Conservation (phyloP, 2,888 invertebrate genomes). For the Bibio marci region DNA sequence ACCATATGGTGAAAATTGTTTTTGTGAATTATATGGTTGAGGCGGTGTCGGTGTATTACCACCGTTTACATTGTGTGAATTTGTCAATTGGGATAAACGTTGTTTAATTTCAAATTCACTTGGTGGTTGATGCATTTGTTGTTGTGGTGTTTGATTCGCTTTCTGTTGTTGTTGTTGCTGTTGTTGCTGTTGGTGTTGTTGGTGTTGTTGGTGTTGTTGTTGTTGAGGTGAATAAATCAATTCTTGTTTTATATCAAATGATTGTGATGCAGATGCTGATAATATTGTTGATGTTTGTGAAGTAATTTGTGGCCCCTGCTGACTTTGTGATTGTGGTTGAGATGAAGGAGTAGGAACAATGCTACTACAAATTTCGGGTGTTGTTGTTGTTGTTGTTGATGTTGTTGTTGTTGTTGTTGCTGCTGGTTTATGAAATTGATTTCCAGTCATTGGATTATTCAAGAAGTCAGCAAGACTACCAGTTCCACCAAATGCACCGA, state of each 20-base stretch:
- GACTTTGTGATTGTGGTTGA: background rate
- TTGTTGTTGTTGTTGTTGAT: background rate
- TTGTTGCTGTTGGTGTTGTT: constrained; percentile 19
- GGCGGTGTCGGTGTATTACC: constrained; percentile 12
- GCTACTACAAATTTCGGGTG: no score
- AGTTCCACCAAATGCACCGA: no score
- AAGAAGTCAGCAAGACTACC: no score
- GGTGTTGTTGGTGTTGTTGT: constrained; percentile 8
- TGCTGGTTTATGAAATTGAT: background rate
- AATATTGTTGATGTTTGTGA: constrained; percentile 20
- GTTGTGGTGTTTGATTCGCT: constrained; percentile 16
- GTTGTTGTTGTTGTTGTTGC: background rate
- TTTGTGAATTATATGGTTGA: constrained; percentile 12
- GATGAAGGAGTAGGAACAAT: no score
- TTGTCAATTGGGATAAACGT: constrained; percentile 7
- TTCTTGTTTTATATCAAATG: constrained; percentile 37
- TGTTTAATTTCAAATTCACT: constrained; percentile 30
- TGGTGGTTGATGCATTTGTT: constrained; percentile 26
- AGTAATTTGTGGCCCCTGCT: background rate
- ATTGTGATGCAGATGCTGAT: constrained; percentile 30
- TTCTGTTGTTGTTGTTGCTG: constrained; percentile 18
- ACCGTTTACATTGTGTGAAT: constrained; percentile 22
- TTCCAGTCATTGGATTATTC: no score
- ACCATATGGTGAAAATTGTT: constrained; percentile 49
- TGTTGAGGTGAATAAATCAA: constrained; percentile 30